Evolutionary conservation across 2,888 invertebrate species (phyloP).

Genomic region (Pachliopta kotzebuea): DNA sequence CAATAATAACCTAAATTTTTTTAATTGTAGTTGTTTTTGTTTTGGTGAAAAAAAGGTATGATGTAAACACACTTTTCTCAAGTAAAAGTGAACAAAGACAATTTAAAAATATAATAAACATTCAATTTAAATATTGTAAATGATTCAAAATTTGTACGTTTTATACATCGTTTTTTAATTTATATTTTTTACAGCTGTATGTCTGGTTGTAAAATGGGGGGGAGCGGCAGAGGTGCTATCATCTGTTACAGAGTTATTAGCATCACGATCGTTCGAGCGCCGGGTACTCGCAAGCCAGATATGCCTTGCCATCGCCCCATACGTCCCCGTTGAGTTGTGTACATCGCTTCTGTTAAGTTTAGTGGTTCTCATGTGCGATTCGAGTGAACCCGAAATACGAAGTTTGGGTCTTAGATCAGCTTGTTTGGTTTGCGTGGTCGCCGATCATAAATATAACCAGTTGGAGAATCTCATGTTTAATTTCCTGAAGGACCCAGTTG

Average conservation of each 20-base stretch:
- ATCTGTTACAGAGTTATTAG: constrained; percentile 64
- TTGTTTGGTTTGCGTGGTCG: constrained; percentile 65
- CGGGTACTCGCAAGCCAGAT: constrained; percentile 66
- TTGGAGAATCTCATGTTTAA: constrained; percentile 69
- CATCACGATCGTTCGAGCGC: constrained; percentile 61
- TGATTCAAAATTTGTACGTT: too few species aligned
- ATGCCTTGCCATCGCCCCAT: constrained; percentile 68
- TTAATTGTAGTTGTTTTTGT: too few species aligned
- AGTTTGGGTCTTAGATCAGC: constrained; percentile 64
- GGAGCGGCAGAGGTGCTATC: constrained; percentile 71
- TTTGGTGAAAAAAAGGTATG: too few species aligned
- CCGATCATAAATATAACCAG: constrained; percentile 68
- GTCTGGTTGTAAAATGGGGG: constrained; percentile 73
- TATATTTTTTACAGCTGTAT: constrained; percentile 71
- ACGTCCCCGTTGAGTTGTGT: constrained; percentile 70
- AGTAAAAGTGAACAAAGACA: too few species aligned
- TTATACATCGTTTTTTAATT: too few species aligned
- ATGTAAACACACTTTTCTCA: too few species aligned
- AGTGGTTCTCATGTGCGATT: constrained; percentile 72
- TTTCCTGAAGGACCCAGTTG: constrained; percentile 64
- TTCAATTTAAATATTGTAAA: too few species aligned
- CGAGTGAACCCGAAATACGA: constrained; percentile 65
- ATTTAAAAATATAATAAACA: too few species aligned
- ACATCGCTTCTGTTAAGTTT: constrained; percentile 70
- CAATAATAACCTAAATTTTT: too few species aligned